These are phyloP conservation scores for Himalopsyche phryganea DNA, from an alignment of 1,140 invertebrate genomes.

Conservation along the genomic window DNA sequence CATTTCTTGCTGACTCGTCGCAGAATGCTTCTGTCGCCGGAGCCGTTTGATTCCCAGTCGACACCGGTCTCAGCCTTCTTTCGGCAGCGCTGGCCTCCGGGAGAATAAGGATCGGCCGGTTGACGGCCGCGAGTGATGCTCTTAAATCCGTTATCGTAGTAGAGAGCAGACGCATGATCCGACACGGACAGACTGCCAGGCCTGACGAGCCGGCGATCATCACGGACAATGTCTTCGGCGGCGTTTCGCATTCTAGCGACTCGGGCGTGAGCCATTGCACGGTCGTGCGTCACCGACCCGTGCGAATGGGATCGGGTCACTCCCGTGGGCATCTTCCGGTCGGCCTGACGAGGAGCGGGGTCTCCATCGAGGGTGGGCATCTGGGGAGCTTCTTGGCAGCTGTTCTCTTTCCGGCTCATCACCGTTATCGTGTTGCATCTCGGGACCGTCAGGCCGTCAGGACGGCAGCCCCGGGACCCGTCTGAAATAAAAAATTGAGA, in stretches of 20 bases:
- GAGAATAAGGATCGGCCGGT: not conserved
- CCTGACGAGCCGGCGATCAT: constrained; percentile 37
- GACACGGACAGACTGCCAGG: constrained; percentile 45
- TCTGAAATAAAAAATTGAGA: no score
- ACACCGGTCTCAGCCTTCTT: constrained; percentile 45
- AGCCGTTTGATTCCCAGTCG: constrained; percentile 49
- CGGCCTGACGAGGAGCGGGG: constrained; percentile 35
- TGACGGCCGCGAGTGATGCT: not conserved
- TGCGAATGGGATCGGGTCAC: constrained; percentile 50
- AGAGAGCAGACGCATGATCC: constrained; percentile 12
- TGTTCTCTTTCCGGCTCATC: constrained; percentile 42
- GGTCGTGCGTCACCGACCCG: constrained; percentile 40
- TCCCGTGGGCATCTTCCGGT: constrained; percentile 41
- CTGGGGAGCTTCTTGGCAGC: constrained; percentile 25
- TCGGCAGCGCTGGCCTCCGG: constrained; percentile 38
- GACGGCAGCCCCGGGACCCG: constrained; percentile 3
- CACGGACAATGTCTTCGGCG: not conserved
- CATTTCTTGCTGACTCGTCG: constrained; percentile 53
- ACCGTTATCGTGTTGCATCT: constrained; percentile 60
- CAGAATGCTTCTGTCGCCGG: constrained; percentile 46
- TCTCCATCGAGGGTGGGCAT: constrained; percentile 4
- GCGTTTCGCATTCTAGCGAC: no score
- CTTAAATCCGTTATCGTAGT: constrained; percentile 16
- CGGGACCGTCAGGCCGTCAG: constrained; percentile 53
- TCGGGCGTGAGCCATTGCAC: constrained; percentile 5